Percentiles rank a stretch among this genome's conserved stretches.
Conservation (phyloP, 2,113 vertebrate genomes). For the Perognathus longimembris region DNA sequence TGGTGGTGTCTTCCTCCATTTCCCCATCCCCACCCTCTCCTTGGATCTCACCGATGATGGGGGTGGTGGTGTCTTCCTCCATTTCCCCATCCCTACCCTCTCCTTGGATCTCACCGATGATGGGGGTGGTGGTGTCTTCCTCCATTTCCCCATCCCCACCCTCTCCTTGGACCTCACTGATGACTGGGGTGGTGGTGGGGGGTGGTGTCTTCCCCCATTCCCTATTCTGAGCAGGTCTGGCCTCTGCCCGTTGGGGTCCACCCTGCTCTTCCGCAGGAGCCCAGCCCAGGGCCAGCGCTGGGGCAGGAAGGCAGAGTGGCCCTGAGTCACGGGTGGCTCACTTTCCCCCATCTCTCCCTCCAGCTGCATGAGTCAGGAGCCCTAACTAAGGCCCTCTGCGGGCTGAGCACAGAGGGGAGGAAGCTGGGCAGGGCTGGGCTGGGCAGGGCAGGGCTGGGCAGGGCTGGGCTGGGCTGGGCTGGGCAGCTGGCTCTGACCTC, state of each 20-base stretch:
- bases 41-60: too few relatives aligned
- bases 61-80: too few relatives aligned
- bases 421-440: not conserved
- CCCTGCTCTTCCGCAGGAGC: not conserved
- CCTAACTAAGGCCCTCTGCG: not conserved
- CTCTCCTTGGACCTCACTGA: too few relatives aligned
- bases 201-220: too few relatives aligned
- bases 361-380: not conserved
- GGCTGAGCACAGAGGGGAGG: not conserved
- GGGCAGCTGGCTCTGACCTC: too few relatives aligned
- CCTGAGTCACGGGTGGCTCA: conserved; percentile 63
- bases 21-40: not conserved
- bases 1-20: too few relatives aligned
- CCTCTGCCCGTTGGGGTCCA: not conserved
- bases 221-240: not conserved
- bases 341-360: conserved; percentile 35
- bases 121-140: too few relatives aligned
- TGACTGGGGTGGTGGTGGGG: too few relatives aligned
- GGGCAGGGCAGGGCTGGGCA: not conserved
- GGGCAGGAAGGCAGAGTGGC: fast-evolving
- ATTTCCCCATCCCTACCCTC: not conserved
- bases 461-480: too few relatives aligned
- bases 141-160: too few relatives aligned
- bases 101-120: too few relatives aligned
- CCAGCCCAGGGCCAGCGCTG: not conserved